A percentile compares a stretch with the other conserved stretches of the same genome.
These are phyloP conservation scores for Drosophila nannoptera DNA, from an alignment of 1,140 invertebrate species.

Conservation along the genomic window DNA sequence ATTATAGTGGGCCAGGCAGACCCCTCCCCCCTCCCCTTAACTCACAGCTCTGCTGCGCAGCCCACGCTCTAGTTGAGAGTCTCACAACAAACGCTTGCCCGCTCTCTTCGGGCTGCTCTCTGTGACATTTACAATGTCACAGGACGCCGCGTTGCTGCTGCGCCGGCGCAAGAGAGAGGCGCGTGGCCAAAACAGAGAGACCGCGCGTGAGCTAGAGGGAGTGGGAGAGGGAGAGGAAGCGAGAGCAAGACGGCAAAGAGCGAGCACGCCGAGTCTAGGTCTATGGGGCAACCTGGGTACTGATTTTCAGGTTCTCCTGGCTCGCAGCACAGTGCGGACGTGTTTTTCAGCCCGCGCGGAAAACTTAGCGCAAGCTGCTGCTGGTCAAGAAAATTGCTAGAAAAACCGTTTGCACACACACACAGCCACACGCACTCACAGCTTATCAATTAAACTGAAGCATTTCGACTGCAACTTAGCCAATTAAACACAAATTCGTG, in stretches of 20 bases:
- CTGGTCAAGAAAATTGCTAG: constrained; percentile 20
- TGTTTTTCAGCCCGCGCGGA: constrained; percentile 50
- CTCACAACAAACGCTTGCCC: background rate
- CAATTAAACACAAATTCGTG: constrained; percentile 18
- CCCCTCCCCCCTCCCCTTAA: background rate
- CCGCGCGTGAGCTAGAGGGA: constrained; percentile 2
- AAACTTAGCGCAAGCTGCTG: constrained; percentile 50
- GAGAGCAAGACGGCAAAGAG: background rate
- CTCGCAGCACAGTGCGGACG: constrained; percentile 71
- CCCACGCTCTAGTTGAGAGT: background rate
- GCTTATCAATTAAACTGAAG: constrained; percentile 3
- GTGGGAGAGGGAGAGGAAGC: constrained; percentile 10
- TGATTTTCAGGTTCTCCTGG: constrained; percentile 75
- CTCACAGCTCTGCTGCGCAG: constrained; percentile 4
- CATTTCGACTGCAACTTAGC: constrained; percentile 5
- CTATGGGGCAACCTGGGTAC: constrained; percentile 47
- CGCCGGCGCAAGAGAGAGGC: constrained; percentile 54
- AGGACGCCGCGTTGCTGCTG: constrained; percentile 34
- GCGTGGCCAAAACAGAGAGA: constrained; percentile 11
- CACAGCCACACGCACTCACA: constrained; percentile 11
- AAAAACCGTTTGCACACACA: constrained; percentile 9
- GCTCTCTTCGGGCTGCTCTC: constrained; percentile 19
- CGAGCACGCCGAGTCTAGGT: constrained; percentile 34
- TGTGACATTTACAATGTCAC: constrained; percentile 72
- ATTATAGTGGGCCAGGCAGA: constrained; percentile 34